Conservation (phyloP, 2,797 vertebrate genomes). For the Coranthus polyacanthus region DNA sequence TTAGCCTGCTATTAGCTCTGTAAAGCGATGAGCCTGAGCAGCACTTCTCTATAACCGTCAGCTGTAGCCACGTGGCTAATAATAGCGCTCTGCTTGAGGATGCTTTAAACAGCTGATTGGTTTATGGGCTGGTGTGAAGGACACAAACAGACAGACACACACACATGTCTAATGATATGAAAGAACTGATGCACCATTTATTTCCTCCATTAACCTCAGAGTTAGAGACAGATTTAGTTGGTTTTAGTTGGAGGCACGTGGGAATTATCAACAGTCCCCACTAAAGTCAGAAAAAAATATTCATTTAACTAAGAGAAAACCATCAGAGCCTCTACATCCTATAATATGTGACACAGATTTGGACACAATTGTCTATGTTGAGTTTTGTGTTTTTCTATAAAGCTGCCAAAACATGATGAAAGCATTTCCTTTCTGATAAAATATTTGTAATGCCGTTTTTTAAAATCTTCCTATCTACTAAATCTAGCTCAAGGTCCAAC, state of each 20-base stretch:
- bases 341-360: no score
- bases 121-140: conserved; percentile 65
- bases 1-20: conserved; percentile 28
- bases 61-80: conserved; percentile 62
- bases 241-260: not conserved
- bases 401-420: no score
- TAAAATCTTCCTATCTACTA: no score
- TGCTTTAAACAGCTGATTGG: conserved; percentile 69
- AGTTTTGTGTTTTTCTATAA: no score
- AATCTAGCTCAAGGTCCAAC: no score
- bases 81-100: conserved; percentile 54
- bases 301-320: no score
- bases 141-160: conserved; percentile 41
- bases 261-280: no score
- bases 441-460: no score
- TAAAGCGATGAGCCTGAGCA: conserved; percentile 13
- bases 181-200: conserved; percentile 25
- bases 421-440: no score
- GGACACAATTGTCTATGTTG: not conserved
- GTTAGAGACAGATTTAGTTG: not conserved
- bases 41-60: conserved; percentile 37
- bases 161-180: conserved; percentile 33
- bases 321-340: no score
- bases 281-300: no score
- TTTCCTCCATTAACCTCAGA: conserved; percentile 8